Evolutionary conservation across 2,113 vertebrate species (phyloP).

Genomic region (Ovibos moschatus): DNA sequence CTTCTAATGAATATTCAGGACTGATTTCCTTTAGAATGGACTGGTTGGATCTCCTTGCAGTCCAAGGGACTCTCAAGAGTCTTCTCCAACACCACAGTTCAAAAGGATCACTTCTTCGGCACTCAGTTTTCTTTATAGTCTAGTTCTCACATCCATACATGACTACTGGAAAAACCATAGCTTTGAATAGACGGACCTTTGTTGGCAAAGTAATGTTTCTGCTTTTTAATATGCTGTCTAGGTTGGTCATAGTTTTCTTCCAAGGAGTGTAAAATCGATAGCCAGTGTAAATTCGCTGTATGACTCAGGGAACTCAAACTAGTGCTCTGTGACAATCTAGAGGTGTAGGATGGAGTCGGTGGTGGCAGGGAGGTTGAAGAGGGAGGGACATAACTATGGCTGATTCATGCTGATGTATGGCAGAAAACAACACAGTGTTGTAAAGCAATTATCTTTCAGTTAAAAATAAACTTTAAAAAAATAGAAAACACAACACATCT

Average conservation of each 20-base stretch:
- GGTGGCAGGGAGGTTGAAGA: neutral
- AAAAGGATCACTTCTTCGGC: fast-evolving
- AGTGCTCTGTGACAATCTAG: neutral
- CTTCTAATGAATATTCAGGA: neutral
- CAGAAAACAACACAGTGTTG: neutral
- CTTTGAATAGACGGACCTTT: neutral
- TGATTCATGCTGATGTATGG: neutral
- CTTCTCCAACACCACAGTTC: neutral
- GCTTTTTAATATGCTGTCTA: neutral
- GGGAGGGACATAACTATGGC: neutral
- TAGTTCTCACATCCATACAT: neutral
- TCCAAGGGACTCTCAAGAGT: neutral
- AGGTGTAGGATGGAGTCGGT: neutral
- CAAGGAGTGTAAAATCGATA: neutral
- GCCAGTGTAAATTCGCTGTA: neutral
- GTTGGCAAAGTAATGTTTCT: neutral
- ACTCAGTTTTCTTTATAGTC: neutral
- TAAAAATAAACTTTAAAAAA: neutral
- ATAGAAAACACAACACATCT: neutral
- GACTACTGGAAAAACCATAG: neutral
- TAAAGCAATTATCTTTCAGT: neutral
- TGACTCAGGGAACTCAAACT: neutral
- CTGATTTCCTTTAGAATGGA: neutral
- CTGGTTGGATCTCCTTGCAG: neutral
- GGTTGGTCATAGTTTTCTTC: neutral